phyloP scores from a whole-genome alignment of 2,888 invertebrate genomes.

The Drepanosiphum platanoidis region DNA sequence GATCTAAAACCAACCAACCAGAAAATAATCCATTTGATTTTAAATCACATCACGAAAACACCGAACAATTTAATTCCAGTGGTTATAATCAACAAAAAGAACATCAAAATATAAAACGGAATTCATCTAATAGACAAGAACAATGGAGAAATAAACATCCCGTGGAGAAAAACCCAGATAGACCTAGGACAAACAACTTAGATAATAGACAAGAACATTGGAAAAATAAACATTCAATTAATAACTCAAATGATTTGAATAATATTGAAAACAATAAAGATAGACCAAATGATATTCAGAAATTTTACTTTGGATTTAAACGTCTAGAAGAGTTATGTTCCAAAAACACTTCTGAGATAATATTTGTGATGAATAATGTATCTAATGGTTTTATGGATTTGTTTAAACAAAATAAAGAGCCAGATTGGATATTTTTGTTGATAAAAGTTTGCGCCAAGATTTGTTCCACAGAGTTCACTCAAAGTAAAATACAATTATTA shows the following conservation, averaged over 20 bases:
- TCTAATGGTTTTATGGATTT: conserved; percentile 40
- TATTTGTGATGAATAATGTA: conserved; percentile 39
- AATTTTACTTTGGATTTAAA: conserved; percentile 30
- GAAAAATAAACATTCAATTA: neutral
- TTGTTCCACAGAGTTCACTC: conserved; percentile 52
- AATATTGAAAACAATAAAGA: neutral
- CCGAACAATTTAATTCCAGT: neutral
- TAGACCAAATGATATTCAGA: neutral
- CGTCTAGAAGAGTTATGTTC: conserved; percentile 41
- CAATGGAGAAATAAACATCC: neutral
- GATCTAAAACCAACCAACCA: neutral
- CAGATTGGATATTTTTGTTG: conserved; percentile 60
- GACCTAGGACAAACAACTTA: too few species aligned
- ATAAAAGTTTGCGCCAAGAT: conserved; percentile 55
- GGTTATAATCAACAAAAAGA: neutral
- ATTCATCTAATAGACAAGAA: neutral
- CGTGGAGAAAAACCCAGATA: too few species aligned
- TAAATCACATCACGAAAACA: neutral
- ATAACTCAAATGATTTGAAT: neutral
- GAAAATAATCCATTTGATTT: neutral
- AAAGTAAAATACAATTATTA: conserved; percentile 28
- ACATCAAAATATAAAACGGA: too few species aligned
- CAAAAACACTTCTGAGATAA: conserved; percentile 52
- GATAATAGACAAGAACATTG: neutral
- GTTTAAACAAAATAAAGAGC: conserved; percentile 41